Conservation (phyloP, 2,797 vertebrate genomes). For the Phaenicophaeus curvirostris region DNA sequence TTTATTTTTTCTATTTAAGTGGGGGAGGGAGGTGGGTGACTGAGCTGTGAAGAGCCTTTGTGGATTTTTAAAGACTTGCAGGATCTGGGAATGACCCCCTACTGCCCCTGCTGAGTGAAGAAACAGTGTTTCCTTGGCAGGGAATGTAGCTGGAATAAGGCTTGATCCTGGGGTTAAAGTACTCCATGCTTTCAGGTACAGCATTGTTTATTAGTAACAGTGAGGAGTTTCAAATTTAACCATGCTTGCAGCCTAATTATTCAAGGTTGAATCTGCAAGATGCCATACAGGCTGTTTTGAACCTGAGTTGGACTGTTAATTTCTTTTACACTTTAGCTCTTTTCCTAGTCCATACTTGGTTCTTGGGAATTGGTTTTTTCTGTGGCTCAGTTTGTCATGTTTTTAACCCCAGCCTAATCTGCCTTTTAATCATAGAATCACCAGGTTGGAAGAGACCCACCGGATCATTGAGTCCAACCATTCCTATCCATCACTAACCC, state of each 20-base stretch:
- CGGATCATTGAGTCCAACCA: too few relatives aligned
- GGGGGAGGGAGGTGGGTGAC: conserved; percentile 6
- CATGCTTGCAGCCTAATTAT: not conserved
- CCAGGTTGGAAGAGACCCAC: too few relatives aligned
- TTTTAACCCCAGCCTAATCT: not conserved
- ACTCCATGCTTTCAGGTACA: not conserved
- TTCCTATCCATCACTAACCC: too few relatives aligned
- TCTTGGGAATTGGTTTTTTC: not conserved
- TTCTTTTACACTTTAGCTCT: accelerated
- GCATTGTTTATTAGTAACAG: not conserved
- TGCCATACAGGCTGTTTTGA: not conserved
- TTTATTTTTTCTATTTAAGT: conserved; percentile 24
- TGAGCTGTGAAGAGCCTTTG: accelerated
- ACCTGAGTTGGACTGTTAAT: not conserved
- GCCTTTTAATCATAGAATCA: too few relatives aligned
- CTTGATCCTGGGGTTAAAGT: not conserved
- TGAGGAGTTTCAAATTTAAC: not conserved
- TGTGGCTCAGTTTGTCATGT: not conserved
- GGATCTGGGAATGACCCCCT: not conserved
- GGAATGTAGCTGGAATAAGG: not conserved
- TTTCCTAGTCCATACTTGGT: not conserved
- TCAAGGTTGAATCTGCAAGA: not conserved
- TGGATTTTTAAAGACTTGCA: too few relatives aligned
- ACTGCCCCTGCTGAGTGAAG: not conserved
- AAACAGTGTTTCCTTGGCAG: not conserved